Base-by-base conservation (phyloP, 1,140 invertebrate genomes). In the Mizuhopecten yessoensis region DNA sequence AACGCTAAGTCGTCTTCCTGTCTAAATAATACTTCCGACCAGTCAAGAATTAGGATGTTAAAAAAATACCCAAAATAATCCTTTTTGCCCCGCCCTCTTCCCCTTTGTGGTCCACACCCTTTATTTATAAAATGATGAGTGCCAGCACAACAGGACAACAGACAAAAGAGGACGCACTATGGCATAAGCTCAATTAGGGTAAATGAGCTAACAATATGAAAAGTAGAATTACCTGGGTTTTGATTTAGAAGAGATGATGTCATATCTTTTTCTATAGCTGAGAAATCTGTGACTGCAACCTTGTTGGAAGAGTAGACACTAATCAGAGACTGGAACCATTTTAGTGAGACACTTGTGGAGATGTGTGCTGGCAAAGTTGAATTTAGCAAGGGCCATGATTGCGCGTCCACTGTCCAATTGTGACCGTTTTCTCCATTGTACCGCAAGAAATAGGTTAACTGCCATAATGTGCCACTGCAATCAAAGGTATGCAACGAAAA, bases 161-260 rank as follows among this genome's bases (percentile, higher is more conserved):
- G n/a, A n/a, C n/a, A n/a, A n/a, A n/a, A n/a, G n/a, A n/a, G n/a
- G n/a, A n/a, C n/a, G n/a, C n/a, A n/a, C n/a, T n/a, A n/a, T n/a
- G n/a, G n/a, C n/a, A n/a, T n/a, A n/a, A n/a, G n/a, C n/a, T n/a
- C n/a, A n/a, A n/a, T n/a, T n/a, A n/a, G n/a, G n/a, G n/a, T n/a
- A n/a, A n/a, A n/a, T n/a, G n/a, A n/a, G n/a, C n/a, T n/a, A n/a
- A n/a, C n/a, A n/a, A n/a, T n/a, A n/a, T n/a, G n/a, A n/a, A n/a
- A n/a, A n/a, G n/a, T n/a, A n/a, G n/a, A n/a, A n/a, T n/a, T 90
- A 92, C 89, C 90, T 87, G 88, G n/a, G 34, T 91, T 88, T 57
- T 89, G 33, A 0, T 34, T 57, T 11, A 87, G 34, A 34, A 75
- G 87, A 33, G 86, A 33, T 20, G 86, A 11, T 23, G 39, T 91